These are phyloP conservation scores for Gryllus longicercus DNA, from an alignment of 2,888 invertebrate species.

Conservation along the genomic window DNA sequence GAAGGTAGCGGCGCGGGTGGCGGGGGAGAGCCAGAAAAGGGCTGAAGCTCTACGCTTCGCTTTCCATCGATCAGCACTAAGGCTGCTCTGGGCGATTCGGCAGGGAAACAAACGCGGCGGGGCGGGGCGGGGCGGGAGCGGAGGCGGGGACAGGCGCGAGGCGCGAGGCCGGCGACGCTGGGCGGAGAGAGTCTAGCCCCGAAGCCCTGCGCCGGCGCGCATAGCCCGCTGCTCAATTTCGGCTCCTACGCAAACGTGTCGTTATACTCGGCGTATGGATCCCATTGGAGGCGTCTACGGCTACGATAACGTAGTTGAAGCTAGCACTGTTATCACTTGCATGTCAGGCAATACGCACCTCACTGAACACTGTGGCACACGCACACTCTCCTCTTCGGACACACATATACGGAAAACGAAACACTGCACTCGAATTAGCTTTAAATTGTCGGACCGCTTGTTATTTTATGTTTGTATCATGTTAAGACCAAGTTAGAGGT, in stretches of 20 bases:
- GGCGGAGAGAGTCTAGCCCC: too few relatives aligned
- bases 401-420: background rate
- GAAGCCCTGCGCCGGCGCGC: too few relatives aligned
- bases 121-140: too few relatives aligned
- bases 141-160: too few relatives aligned
- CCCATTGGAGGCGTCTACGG: too few relatives aligned
- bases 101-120: background rate
- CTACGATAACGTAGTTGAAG: background rate
- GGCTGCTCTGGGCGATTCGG: background rate
- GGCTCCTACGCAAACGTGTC: too few relatives aligned
- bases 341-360: background rate
- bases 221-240: too few relatives aligned
- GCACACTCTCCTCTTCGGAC: background rate
- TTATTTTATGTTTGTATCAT: background rate
- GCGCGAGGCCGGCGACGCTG: too few relatives aligned
- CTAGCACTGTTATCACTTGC: background rate
- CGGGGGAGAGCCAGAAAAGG: background rate
- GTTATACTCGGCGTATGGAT: too few relatives aligned
- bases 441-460: background rate
- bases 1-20: background rate
- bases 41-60: constrained; percentile 9
- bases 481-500: background rate
- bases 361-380: background rate
- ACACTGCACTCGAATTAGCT: background rate
- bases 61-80: background rate